Percentiles rank a stretch among this genome's conserved stretches.
Conservation (phyloP, 1,140 invertebrate species). For the Tachypleus tridentatus region DNA sequence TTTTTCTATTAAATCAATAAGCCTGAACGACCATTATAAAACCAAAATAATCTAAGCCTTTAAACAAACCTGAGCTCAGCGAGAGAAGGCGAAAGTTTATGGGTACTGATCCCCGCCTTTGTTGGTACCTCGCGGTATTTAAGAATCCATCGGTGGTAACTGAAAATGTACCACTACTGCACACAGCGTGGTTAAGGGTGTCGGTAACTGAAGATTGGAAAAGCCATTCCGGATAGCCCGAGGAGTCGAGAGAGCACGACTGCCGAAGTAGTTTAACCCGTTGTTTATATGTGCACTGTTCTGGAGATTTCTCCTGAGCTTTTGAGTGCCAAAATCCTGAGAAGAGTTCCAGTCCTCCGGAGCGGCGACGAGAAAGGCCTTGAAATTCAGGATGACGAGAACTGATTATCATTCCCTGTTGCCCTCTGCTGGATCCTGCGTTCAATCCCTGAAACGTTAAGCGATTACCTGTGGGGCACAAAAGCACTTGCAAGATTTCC, state of each 20-base stretch:
- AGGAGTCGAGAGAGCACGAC: slow-evolving; percentile 5
- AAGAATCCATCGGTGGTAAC: background rate
- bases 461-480: background rate
- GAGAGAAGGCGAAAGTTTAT: slow-evolving; percentile 14
- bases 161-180: background rate
- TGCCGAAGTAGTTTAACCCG: slow-evolving; percentile 7
- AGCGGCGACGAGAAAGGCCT: slow-evolving; percentile 13
- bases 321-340: slow-evolving; percentile 19
- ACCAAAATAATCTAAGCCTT: too few species aligned
- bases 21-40: too few species aligned
- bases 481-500: background rate
- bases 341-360: slow-evolving; percentile 21
- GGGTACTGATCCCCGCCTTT: slow-evolving; percentile 19
- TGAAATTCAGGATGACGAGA: background rate
- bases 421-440: background rate
- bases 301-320: background rate
- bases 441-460: background rate
- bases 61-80: slow-evolving; percentile 9
- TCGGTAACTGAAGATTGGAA: too few species aligned
- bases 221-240: background rate
- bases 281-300: background rate
- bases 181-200: too few species aligned
- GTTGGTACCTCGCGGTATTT: slow-evolving; percentile 5
- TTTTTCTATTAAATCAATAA: too few species aligned
- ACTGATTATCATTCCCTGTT: background rate